Evolutionary conservation across 2,797 vertebrate genomes (phyloP).

Genomic region (Hybognathus amarus): DNA sequence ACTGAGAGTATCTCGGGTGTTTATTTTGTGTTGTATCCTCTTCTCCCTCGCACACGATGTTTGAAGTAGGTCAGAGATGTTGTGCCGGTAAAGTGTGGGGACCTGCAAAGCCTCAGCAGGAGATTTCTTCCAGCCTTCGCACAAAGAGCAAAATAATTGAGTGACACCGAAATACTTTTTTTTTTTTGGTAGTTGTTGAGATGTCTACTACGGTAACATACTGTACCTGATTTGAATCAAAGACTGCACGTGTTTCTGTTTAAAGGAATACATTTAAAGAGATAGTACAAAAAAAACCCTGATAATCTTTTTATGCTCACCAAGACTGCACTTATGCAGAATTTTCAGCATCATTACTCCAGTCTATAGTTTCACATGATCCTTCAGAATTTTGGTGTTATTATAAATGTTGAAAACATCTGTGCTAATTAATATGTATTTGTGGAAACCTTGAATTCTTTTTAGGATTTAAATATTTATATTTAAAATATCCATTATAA

Average conservation of each 20-base stretch:
- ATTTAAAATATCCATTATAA: background rate
- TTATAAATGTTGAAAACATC: background rate
- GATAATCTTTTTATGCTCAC: background rate
- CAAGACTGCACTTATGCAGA: background rate
- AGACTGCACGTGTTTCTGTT: background rate
- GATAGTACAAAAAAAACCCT: background rate
- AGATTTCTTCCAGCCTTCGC: constrained; percentile 63
- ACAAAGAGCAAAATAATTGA: constrained; percentile 71
- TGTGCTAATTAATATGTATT: background rate
- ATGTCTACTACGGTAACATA: background rate
- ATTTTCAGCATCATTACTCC: background rate
- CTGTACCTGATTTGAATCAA: constrained; percentile 9
- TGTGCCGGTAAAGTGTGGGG: constrained; percentile 65
- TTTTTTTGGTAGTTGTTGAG: background rate
- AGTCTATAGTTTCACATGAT: background rate
- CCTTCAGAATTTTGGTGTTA: background rate
- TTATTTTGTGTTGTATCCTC: constrained; percentile 35
- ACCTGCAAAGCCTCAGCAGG: constrained; percentile 66
- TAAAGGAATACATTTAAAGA: background rate
- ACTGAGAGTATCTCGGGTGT: constrained; percentile 59
- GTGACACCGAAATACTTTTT: constrained; percentile 62
- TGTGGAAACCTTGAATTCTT: background rate
- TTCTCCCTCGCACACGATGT: constrained; percentile 2
- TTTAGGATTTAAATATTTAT: background rate
- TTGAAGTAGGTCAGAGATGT: constrained; percentile 77